A percentile compares a stretch with the other conserved stretches of the same genome.
Conservation (phyloP, 2,113 vertebrate genomes). For the Gasterosteus nipponicus region DNA sequence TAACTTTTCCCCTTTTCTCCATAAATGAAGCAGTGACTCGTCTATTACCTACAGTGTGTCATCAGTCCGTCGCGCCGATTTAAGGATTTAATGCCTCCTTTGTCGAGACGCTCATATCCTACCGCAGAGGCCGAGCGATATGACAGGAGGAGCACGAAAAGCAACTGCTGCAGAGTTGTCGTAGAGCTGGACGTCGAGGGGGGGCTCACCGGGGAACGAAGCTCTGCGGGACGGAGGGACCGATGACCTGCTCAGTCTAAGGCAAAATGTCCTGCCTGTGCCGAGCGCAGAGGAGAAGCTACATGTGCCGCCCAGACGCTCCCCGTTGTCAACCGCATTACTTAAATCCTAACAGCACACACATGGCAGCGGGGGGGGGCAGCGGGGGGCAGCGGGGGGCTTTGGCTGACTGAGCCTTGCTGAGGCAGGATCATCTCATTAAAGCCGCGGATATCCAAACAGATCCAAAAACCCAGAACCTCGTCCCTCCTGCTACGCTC, state of each 20-base stretch:
- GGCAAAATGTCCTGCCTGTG: slow-evolving; percentile 4
- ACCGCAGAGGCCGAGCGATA: slow-evolving; percentile 40
- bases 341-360: slow-evolving; percentile 46
- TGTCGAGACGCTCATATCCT: slow-evolving; percentile 42
- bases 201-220: slow-evolving; percentile 15
- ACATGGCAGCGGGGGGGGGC: slow-evolving; percentile 27
- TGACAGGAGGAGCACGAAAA: slow-evolving; percentile 22
- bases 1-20: neutral
- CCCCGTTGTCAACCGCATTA: slow-evolving; percentile 20
- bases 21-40: neutral
- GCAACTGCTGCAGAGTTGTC: slow-evolving; percentile 40
- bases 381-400: neutral
- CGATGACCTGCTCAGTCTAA: slow-evolving; percentile 49
- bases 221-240: slow-evolving; percentile 40
- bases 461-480: slow-evolving; percentile 31
- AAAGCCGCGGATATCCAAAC: slow-evolving; percentile 63
- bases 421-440: slow-evolving; percentile 50
- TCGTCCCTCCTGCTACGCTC: slow-evolving; percentile 31
- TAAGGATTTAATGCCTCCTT: slow-evolving; percentile 33
- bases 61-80: slow-evolving; percentile 35
- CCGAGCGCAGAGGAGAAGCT: neutral
- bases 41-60: slow-evolving; percentile 1
- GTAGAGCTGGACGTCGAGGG: slow-evolving; percentile 8
- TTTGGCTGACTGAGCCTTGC: slow-evolving; percentile 21
- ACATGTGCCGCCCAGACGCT: slow-evolving; percentile 64